A percentile compares a stretch with the other conserved stretches of the same genome.
Evolutionary conservation across 2,888 invertebrate genomes (phyloP).

Genomic region (Doris montereyensis): DNA sequence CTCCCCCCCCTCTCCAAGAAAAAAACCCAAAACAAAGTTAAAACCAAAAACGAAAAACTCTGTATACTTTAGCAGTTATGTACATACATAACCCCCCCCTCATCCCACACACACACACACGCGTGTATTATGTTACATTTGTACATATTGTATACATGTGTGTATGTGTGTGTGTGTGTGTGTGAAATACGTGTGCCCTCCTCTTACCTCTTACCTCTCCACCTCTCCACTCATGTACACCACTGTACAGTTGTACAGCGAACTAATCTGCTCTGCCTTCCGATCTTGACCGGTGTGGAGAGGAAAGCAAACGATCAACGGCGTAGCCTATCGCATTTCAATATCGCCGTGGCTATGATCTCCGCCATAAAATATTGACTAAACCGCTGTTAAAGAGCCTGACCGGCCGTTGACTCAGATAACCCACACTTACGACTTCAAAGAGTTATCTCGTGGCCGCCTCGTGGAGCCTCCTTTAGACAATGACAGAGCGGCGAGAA

Average conservation of each 20-base stretch:
- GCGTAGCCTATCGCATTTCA: background rate
- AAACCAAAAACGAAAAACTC: too few species aligned
- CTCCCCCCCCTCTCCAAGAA: too few species aligned
- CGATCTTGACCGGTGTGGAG: background rate
- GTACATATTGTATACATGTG: too few species aligned
- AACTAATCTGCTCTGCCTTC: background rate
- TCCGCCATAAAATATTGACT: conserved; percentile 9
- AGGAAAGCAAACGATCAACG: conserved; percentile 4
- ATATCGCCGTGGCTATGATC: background rate
- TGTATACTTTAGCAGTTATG: too few species aligned
- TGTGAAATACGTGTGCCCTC: too few species aligned
- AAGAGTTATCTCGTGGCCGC: conserved; percentile 17
- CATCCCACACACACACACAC: too few species aligned
- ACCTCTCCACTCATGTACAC: too few species aligned
- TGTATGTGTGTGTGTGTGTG: too few species aligned
- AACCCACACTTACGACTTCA: conserved; percentile 2
- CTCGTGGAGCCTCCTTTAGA: background rate
- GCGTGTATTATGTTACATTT: too few species aligned
- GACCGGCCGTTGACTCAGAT: conserved; percentile 17
- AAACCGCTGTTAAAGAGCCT: background rate
- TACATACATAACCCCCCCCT: too few species aligned
- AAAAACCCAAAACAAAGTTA: too few species aligned
- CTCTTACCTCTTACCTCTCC: too few species aligned
- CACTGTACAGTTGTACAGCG: background rate
- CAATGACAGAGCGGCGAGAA: background rate